Evolutionary conservation across 1,140 invertebrate genomes (phyloP).

Genomic region (Pararge aegeria): DNA sequence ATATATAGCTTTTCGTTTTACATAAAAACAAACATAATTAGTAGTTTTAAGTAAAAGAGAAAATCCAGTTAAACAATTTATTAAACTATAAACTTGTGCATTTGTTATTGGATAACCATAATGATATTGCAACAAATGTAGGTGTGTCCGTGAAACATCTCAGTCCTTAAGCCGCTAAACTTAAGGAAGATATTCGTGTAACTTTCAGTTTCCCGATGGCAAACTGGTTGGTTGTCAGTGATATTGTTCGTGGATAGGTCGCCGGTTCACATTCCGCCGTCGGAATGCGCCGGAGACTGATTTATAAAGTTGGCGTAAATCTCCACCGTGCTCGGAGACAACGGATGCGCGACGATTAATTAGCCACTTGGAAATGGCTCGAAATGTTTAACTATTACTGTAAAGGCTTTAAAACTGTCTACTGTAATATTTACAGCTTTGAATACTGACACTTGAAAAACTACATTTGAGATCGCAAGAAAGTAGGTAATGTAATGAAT

Average conservation of each 20-base stretch:
- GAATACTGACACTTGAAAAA: no score
- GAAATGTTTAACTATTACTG: not conserved
- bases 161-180: not conserved
- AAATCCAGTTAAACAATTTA: no score
- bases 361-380: constrained; percentile 4
- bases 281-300: constrained; percentile 35
- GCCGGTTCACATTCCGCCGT: constrained; percentile 38
- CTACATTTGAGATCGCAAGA: no score
- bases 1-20: no score
- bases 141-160: no score
- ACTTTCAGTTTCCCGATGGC: not conserved
- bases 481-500: no score
- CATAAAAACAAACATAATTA: no score
- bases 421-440: not conserved
- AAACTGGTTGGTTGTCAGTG: constrained; percentile 1
- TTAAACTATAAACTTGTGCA: no score
- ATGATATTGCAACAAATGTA: no score
- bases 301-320: constrained; percentile 30
- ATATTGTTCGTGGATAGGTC: constrained; percentile 34
- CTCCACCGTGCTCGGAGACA: constrained; percentile 7
- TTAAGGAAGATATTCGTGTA: not conserved
- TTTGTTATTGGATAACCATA: no score
- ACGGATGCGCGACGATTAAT: constrained; percentile 20
- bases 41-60: no score
- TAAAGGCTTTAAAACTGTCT: not conserved